A percentile compares a stretch with the other conserved stretches of the same genome.
phyloP scores from a whole-genome alignment of 1,140 invertebrate genomes.

The Pygmarrhopalites habei region DNA sequence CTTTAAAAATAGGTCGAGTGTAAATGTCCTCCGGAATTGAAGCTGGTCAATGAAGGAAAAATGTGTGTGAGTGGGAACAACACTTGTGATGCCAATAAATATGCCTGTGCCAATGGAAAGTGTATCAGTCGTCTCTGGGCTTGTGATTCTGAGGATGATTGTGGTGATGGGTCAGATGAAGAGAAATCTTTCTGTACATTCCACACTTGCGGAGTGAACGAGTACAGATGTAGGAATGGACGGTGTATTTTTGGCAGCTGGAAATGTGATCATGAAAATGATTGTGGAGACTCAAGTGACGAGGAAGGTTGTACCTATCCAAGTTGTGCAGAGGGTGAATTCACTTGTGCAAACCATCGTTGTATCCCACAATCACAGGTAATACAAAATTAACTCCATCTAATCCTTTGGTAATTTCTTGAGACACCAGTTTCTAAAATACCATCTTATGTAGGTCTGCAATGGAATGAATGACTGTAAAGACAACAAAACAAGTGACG shows the following conservation, averaged over 20 bases:
- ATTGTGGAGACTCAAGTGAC: constrained; percentile 79
- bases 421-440: too few species aligned
- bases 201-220: constrained; percentile 83
- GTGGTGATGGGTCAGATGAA: constrained; percentile 86
- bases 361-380: constrained; percentile 76
- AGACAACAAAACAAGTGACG: constrained; percentile 83
- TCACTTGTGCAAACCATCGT: constrained; percentile 83
- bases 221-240: constrained; percentile 90
- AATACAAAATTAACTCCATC: too few species aligned
- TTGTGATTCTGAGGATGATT: constrained; percentile 80
- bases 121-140: constrained; percentile 96
- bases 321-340: constrained; percentile 81
- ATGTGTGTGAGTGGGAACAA: constrained; percentile 84
- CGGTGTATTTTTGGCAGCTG: constrained; percentile 76
- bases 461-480: constrained; percentile 93
- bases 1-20: constrained; percentile 59
- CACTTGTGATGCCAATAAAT: constrained; percentile 79
- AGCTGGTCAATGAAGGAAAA: constrained; percentile 81
- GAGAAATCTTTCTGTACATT: constrained; percentile 83
- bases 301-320: constrained; percentile 86
- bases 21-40: constrained; percentile 73
- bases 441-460: constrained; percentile 57
- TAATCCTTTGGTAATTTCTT: too few species aligned
- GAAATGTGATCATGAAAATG: constrained; percentile 92
- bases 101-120: constrained; percentile 86